Evolutionary conservation across 1,140 invertebrate species (phyloP).

Genomic region (Drosophila busckii): DNA sequence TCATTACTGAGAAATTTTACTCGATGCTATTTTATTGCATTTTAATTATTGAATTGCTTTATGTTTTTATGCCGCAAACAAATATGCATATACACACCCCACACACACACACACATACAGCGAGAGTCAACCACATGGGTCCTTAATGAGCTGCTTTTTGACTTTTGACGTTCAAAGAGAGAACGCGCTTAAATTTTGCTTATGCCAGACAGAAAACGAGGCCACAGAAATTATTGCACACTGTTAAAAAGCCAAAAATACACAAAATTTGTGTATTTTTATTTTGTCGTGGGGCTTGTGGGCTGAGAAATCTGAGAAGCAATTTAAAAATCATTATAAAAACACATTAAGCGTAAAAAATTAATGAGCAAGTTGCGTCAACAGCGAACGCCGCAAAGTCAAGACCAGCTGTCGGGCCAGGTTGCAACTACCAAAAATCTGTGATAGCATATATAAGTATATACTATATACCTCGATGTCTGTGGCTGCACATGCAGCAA

Average conservation of each 20-base stretch:
- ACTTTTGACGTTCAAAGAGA: slow-evolving; percentile 26
- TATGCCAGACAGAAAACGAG: slow-evolving; percentile 7
- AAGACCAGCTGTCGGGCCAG: slow-evolving; percentile 7
- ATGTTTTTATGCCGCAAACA: slow-evolving; percentile 15
- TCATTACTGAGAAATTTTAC: too few species aligned
- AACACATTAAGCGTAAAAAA: slow-evolving; percentile 75
- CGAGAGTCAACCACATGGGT: slow-evolving; percentile 9
- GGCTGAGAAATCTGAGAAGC: slow-evolving; percentile 66
- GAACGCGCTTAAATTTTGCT: slow-evolving; percentile 18
- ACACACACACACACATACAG: background rate
- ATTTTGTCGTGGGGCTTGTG: slow-evolving; percentile 1
- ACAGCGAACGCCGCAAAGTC: slow-evolving; percentile 34
- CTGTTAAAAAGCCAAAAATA: slow-evolving; percentile 8
- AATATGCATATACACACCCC: background rate
- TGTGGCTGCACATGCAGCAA: too few species aligned
- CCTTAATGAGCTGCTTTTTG: slow-evolving; percentile 53
- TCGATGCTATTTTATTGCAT: slow-evolving; percentile 37
- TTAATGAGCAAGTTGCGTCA: slow-evolving; percentile 71
- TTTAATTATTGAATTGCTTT: slow-evolving; percentile 50
- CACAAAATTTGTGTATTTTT: background rate
- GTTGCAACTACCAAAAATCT: background rate
- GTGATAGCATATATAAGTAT: background rate
- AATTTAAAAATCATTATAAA: slow-evolving; percentile 75
- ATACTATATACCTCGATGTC: too few species aligned
- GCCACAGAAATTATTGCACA: slow-evolving; percentile 15